Base-by-base conservation (phyloP, 2,113 vertebrate species). In the Albula goreensis region DNA sequence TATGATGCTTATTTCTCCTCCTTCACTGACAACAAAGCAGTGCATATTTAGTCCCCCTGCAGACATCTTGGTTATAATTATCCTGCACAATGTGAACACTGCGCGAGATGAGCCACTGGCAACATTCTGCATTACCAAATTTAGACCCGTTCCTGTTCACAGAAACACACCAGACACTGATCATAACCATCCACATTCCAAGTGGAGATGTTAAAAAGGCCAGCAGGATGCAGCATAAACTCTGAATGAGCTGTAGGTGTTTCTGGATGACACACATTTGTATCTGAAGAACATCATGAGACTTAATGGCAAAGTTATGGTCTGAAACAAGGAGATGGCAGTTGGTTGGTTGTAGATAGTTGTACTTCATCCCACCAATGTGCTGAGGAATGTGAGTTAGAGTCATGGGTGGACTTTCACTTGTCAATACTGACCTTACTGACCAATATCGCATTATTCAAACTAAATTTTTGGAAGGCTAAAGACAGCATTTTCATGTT, bases 11-110 rank as follows among this genome's bases (percentile, higher is more conserved):
- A 66, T 8, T 66, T 66, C 80, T 81, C 50, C 51, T 48, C 19
- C 50, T 10, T 81, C 17, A n/a, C 17, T 50, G 25, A 10, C 8
- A 81, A 81, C 50, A 52, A 52, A 53, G 22, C 15, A 19, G 80
- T 12, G 3, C 53, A 66, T 81, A 50, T 81, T 52, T 53, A 81
- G 80, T 52, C 50, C 51, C 50, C 80, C 80, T 66, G 17, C 80
- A 81, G 50, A 81, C 19, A 52, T 11, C 22, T 52, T 25, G n/a
- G 80, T 51, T 81, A 51, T 81, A 81, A 81, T 81, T 81, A 81
- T 53, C 50, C 78, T 5, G 50, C 51, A 52, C 50, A 15, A 10
- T 31, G 78, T 41, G 41, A 50, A 25, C 49, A 50, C 49, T 81
- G 50, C 50, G 78, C 13, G 8, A 49, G 48, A 50, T 50, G 78